A percentile compares a stretch with the other conserved stretches of the same genome.
Evolutionary conservation across 2,888 invertebrate species (phyloP).

Genomic region (Lasioglossum oenotherae): DNA sequence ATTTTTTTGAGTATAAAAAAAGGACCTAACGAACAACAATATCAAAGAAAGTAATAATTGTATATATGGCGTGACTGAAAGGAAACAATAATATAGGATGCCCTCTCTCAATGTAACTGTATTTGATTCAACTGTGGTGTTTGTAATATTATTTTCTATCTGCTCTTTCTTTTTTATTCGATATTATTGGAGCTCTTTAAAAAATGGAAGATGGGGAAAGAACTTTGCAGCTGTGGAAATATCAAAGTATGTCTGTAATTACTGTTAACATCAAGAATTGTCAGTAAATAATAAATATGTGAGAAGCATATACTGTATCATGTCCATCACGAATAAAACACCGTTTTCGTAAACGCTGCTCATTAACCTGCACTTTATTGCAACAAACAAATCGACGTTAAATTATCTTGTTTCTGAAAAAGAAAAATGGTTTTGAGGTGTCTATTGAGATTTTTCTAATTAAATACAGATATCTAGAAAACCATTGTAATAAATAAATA

Average conservation of each 20-base stretch:
- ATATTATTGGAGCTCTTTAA: slow-evolving; percentile 54
- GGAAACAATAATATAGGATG: slow-evolving; percentile 21
- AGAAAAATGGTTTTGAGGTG: neutral
- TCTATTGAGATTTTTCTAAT: neutral
- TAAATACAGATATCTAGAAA: neutral
- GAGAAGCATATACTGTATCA: slow-evolving; percentile 63
- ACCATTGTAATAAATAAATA: neutral
- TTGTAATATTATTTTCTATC: slow-evolving; percentile 57
- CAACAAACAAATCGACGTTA: neutral
- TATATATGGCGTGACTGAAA: slow-evolving; percentile 57
- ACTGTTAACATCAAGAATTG: slow-evolving; percentile 66
- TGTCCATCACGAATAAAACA: slow-evolving; percentile 73
- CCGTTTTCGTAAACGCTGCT: slow-evolving; percentile 73
- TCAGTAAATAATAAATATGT: slow-evolving; percentile 72
- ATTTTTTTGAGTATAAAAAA: slow-evolving; percentile 43
- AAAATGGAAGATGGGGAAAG: slow-evolving; percentile 79
- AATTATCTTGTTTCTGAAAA: neutral
- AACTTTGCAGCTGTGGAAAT: slow-evolving; percentile 65
- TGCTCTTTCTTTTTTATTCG: slow-evolving; percentile 54
- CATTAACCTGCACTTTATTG: slow-evolving; percentile 26
- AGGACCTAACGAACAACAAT: slow-evolving; percentile 26
- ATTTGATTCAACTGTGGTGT: slow-evolving; percentile 29
- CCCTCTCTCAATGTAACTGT: slow-evolving; percentile 22
- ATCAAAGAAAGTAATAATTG: slow-evolving; percentile 55
- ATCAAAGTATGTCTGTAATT: slow-evolving; percentile 55